These are phyloP conservation scores for Crotalus tigris DNA, from an alignment of 2,113 vertebrate genomes.

Conservation along the genomic window DNA sequence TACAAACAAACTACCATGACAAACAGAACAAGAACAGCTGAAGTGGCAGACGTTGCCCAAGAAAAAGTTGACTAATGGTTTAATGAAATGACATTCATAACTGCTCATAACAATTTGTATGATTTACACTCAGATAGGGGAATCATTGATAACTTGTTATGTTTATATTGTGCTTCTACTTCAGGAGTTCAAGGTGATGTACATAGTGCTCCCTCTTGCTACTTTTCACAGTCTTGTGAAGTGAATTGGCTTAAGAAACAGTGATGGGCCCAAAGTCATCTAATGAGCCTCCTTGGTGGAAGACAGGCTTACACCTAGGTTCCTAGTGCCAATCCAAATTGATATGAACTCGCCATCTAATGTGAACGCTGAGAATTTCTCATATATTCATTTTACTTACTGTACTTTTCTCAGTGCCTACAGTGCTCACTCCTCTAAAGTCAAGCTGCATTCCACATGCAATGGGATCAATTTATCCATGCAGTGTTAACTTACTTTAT, in stretches of 20 bases:
- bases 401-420: background rate
- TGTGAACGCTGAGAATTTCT: background rate
- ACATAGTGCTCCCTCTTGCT: background rate
- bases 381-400: background rate
- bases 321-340: background rate
- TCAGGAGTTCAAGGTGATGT: background rate
- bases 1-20: background rate
- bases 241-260: background rate
- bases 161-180: background rate
- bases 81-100: background rate
- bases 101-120: background rate
- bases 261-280: background rate
- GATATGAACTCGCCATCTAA: background rate
- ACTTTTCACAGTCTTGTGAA: background rate
- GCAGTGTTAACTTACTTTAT: background rate
- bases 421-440: background rate
- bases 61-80: background rate
- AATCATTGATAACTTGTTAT: background rate
- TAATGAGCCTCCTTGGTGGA: background rate
- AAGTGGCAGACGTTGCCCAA: background rate
- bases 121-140: background rate
- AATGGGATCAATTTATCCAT: constrained; percentile 2
- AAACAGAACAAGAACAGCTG: background rate
- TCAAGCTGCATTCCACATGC: background rate
- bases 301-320: background rate